Evolutionary conservation across 1,140 invertebrate genomes (phyloP).

Genomic region (Lepidurus apus): DNA sequence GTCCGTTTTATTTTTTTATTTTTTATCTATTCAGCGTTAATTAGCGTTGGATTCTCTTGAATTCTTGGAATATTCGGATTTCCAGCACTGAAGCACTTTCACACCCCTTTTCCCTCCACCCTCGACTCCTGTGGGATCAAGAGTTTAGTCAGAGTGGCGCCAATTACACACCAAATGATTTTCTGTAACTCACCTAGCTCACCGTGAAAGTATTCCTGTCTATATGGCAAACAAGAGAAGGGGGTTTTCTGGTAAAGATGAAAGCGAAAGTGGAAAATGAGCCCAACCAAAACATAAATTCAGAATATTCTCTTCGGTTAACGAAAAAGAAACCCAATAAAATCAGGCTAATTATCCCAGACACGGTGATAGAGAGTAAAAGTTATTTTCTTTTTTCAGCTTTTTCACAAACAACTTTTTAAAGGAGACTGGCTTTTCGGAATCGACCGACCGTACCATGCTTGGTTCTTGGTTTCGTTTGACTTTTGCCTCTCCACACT

Average conservation of each 20-base stretch:
- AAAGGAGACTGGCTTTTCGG: background rate
- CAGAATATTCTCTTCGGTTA: background rate
- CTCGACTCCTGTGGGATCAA: background rate
- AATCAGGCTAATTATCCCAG: background rate
- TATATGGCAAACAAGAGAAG: background rate
- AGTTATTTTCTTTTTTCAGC: background rate
- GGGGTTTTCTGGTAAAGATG: background rate
- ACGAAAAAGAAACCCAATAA: conserved; percentile 4
- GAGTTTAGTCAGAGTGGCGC: background rate
- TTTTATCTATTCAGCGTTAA: background rate
- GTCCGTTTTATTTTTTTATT: background rate
- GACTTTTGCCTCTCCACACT: background rate
- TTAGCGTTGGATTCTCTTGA: background rate
- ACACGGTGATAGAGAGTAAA: background rate
- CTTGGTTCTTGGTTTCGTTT: background rate
- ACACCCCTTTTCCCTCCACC: background rate
- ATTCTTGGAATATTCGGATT: background rate
- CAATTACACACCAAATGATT: background rate
- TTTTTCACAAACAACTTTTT: background rate
- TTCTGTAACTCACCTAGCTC: background rate
- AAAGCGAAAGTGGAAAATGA: conserved; percentile 15
- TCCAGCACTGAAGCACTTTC: background rate
- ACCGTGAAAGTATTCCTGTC: conserved; percentile 3
- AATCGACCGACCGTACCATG: background rate
- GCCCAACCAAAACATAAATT: background rate